Percentiles rank a stretch among this genome's conserved stretches.
Evolutionary conservation across 2,888 invertebrate species (phyloP).

Genomic region (Rhingia rostrata): DNA sequence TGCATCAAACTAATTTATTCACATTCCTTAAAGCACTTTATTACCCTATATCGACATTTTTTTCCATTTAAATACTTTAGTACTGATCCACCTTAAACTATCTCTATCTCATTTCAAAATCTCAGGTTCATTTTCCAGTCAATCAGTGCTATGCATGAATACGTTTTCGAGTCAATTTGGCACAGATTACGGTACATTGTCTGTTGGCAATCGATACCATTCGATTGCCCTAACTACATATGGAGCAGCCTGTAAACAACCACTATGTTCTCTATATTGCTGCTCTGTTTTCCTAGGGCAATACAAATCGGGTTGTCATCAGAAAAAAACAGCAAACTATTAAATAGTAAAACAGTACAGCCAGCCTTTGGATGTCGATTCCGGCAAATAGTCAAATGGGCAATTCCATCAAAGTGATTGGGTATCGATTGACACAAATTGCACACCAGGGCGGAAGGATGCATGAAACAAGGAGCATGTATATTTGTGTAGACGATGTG

Average conservation of each 20-base stretch:
- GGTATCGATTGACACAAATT: conserved; percentile 68
- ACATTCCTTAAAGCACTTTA: no score
- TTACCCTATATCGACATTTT: no score
- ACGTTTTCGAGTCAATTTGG: conserved; percentile 10
- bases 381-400: conserved; percentile 50
- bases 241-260: conserved; percentile 1
- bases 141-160: conserved; percentile 12
- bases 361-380: conserved; percentile 15
- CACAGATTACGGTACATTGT: conserved; percentile 14
- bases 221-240: conserved; percentile 7
- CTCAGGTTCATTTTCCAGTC: conserved; percentile 11
- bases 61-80: no score
- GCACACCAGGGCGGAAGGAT: conserved; percentile 48
- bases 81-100: no score
- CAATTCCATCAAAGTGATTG: conserved; percentile 67
- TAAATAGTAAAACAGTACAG: background rate
- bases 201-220: conserved; percentile 12
- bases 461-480: conserved; percentile 32
- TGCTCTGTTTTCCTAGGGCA: conserved; percentile 40
- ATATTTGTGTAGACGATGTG: conserved; percentile 5
- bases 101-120: background rate
- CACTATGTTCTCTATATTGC: conserved; percentile 25
- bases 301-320: conserved; percentile 57
- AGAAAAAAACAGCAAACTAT: conserved; percentile 37
- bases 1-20: no score